A percentile compares a stretch with the other conserved stretches of the same genome.
Evolutionary conservation across 2,113 vertebrate genomes (phyloP).

Genomic region (Zosterops japonicus): DNA sequence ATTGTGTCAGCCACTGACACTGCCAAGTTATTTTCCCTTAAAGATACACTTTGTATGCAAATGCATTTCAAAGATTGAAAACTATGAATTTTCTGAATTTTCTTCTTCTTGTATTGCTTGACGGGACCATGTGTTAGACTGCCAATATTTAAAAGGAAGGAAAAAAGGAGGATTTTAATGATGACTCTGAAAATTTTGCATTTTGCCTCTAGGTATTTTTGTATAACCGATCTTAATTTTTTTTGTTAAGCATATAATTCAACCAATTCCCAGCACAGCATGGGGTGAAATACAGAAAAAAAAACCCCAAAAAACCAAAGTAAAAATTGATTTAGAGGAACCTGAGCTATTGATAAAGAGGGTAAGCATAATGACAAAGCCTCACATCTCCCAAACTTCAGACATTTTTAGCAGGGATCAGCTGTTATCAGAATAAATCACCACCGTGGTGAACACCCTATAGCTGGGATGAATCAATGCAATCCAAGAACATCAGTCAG

Average conservation of each 20-base stretch:
- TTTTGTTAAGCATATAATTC: background rate
- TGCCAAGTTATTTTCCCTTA: background rate
- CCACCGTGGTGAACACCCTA: background rate
- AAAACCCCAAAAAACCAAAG: background rate
- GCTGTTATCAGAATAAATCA: background rate
- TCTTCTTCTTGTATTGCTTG: background rate
- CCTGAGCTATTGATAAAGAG: background rate
- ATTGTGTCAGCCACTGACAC: background rate
- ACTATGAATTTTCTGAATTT: background rate
- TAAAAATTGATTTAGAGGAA: background rate
- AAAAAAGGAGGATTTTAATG: background rate
- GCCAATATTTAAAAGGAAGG: background rate
- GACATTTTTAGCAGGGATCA: background rate
- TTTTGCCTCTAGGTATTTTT: background rate
- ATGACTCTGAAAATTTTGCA: background rate
- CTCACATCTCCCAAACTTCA: background rate
- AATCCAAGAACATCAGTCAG: background rate
- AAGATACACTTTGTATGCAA: conserved; percentile 4
- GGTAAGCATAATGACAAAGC: background rate
- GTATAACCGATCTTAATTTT: background rate
- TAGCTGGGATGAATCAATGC: background rate
- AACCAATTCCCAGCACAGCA: background rate
- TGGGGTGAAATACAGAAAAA: background rate
- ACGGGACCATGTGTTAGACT: background rate
- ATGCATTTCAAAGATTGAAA: background rate